Evolutionary conservation across 1,140 invertebrate species (phyloP), one percentile per base, ranked within the genome.

Genomic region (Drosophila sproati): DNA sequence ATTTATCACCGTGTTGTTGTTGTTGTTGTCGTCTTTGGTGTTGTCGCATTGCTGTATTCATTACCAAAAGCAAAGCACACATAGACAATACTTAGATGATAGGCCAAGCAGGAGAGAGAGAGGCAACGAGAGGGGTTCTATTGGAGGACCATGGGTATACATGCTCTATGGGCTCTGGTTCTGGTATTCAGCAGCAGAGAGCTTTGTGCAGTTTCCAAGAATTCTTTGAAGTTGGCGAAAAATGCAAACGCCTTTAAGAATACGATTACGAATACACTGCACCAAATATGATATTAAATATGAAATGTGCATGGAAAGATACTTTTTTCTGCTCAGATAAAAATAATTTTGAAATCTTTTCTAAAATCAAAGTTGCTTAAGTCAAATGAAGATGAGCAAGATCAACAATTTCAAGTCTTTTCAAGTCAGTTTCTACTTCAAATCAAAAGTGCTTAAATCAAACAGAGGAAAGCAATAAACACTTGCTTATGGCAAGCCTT

Each of bases 221-320:
- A 88, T 80, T 87, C 86, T 90, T 90, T 90, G 86, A 90, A 77
- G 83, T 88, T 78, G 80, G 83, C 83, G 83, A 73, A 73, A 37
- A 74, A 86, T 71, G 73, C 77, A 64, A 80, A 73, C 47, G 71
- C 56, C 61, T 64, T 57, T 50, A 59, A 43, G 39, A 72, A 39
- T 73, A 45, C 39, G 62, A 35, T 48, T 57, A 59, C 29, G 6
- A 12, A 3, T 51, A 61, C 67, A 71, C 73, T 72, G 52, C 2
- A 39, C 7, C 29, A 70, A 70, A 61, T 20, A 5, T 3, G 3
- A n/a, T 3, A 5, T 54, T 12, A 54, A 54, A 2, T 10, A 20
- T 8, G 12, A 12, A 12, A 12, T 12, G 12, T 12, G 12, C 12
- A 12, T 12, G 12, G 12, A 12, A 12, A 12, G 12, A 12, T 12